Percentiles rank a stretch among this genome's conserved stretches.
Evolutionary conservation across 2,888 invertebrate genomes (phyloP).

Genomic region (Mythimna vitellina): DNA sequence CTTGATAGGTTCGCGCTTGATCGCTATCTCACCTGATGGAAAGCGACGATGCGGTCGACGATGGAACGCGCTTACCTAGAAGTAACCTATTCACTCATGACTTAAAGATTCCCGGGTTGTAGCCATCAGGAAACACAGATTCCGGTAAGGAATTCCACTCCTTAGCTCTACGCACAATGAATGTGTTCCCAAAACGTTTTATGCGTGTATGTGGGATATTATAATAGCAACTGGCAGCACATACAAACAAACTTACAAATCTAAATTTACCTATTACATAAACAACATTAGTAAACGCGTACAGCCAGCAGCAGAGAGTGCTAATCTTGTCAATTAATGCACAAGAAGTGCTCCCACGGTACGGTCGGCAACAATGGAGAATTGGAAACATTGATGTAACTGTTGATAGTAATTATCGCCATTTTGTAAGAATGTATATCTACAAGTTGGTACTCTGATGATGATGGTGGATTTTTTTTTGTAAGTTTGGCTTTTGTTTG

Average conservation of each 20-base stretch:
- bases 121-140: too few relatives aligned
- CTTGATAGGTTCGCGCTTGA: too few relatives aligned
- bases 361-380: constrained; percentile 46
- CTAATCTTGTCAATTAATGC: constrained; percentile 58
- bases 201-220: too few relatives aligned
- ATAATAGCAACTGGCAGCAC: too few relatives aligned
- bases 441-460: neutral
- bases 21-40: too few relatives aligned
- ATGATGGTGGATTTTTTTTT: constrained; percentile 19
- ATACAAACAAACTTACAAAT: constrained; percentile 4
- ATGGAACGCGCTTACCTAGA: too few relatives aligned
- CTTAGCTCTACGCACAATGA: too few relatives aligned
- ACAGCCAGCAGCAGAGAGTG: constrained; percentile 35
- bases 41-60: too few relatives aligned
- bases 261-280: neutral
- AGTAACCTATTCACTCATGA: too few relatives aligned
- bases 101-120: too few relatives aligned
- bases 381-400: constrained; percentile 58
- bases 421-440: constrained; percentile 44
- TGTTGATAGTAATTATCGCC: constrained; percentile 48
- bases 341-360: constrained; percentile 57
- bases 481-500: constrained; percentile 1
- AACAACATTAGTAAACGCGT: constrained; percentile 11
- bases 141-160: too few relatives aligned
- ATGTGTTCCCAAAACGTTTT: too few relatives aligned